Conservation (phyloP, 2,888 invertebrate genomes). For the Eudasyphora cyanicolor region DNA sequence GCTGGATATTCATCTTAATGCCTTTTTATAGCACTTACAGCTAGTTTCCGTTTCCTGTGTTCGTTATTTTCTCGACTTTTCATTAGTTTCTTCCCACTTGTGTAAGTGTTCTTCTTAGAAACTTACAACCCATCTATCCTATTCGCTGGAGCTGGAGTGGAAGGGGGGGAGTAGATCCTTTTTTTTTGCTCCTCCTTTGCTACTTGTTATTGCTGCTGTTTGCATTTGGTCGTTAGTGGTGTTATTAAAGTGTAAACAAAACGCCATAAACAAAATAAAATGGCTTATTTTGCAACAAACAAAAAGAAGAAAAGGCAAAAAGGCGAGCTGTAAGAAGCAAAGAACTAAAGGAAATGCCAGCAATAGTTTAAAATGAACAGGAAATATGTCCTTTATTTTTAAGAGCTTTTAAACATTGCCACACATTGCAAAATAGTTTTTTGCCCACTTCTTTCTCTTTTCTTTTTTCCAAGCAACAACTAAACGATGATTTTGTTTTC, state of each 20-base stretch:
- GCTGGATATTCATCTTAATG: too few relatives aligned
- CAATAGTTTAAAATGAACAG: neutral
- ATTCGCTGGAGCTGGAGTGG: neutral
- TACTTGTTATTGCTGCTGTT: neutral
- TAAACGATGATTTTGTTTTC: neutral
- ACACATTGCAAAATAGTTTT: too few relatives aligned
- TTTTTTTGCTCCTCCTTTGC: neutral
- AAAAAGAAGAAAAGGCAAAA: neutral
- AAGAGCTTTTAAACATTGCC: neutral
- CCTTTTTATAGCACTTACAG: slow-evolving; percentile 9
- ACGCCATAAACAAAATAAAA: slow-evolving; percentile 2
- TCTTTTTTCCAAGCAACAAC: neutral
- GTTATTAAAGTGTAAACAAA: slow-evolving; percentile 25
- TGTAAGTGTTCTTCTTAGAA: slow-evolving; percentile 7
- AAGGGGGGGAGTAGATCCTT: neutral
- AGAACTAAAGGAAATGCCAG: neutral
- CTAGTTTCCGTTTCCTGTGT: slow-evolving; percentile 12
- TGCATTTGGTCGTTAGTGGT: neutral
- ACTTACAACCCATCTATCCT: neutral
- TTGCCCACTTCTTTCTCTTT: neutral
- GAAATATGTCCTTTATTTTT: slow-evolving; percentile 10
- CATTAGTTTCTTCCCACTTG: slow-evolving; percentile 5
- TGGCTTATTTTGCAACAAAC: neutral
- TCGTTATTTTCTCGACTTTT: slow-evolving; percentile 3
- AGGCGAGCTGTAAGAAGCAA: too few relatives aligned